Evolutionary conservation across 2,888 invertebrate species (phyloP).

Genomic region (Luperina nickerlii): DNA sequence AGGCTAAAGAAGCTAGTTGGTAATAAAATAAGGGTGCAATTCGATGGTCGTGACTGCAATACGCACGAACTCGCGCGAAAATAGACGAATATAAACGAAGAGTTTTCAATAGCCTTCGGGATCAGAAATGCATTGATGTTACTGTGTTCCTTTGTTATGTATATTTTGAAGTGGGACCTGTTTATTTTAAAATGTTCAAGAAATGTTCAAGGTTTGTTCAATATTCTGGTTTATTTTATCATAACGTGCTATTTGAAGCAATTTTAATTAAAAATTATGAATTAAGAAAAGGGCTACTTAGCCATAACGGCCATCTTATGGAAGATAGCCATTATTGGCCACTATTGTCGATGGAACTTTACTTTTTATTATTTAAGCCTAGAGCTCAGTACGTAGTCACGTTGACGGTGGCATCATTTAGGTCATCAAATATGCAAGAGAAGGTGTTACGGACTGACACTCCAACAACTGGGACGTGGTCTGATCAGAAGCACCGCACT

Average conservation of each 20-base stretch:
- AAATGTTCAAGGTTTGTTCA: not conserved
- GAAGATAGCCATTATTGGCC: no score
- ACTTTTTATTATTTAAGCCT: no score
- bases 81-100: conserved; percentile 57
- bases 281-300: not conserved
- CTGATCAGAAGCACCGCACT: no score
- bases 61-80: conserved; percentile 54
- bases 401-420: no score
- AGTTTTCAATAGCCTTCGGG: conserved; percentile 49
- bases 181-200: conserved; percentile 5
- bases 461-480: no score
- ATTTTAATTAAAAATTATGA: not conserved
- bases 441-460: no score
- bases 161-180: conserved; percentile 10
- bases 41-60: conserved; percentile 53
- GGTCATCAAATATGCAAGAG: no score
- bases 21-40: conserved; percentile 49
- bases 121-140: conserved; percentile 42
- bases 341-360: no score
- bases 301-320: not conserved
- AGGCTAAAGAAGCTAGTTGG: not conserved
- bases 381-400: no score
- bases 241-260: not conserved
- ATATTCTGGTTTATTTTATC: not conserved
- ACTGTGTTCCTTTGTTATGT: conserved; percentile 38